These are phyloP conservation scores for Ernsta delagoae DNA, from an alignment of 2,888 invertebrate genomes.

Conservation along the genomic window DNA sequence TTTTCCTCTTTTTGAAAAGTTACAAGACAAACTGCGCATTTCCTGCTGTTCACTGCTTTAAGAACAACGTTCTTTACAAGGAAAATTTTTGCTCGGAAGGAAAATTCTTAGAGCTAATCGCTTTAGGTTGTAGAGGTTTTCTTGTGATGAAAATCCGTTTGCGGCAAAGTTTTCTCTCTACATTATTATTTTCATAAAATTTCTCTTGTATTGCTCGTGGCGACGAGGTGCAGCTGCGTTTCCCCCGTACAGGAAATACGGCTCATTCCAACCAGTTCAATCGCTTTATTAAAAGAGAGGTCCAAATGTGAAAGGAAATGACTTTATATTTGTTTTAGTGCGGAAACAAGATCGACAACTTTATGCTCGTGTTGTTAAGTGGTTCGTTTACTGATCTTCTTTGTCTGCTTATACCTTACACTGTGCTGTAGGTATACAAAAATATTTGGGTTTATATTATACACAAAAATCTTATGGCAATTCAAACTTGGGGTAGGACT, in stretches of 20 bases:
- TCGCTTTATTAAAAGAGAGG: neutral
- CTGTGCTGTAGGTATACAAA: no score
- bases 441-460: no score
- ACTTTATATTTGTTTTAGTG: no score
- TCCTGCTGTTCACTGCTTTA: slow-evolving; percentile 8
- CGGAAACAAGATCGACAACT: no score
- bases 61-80: slow-evolving; percentile 7
- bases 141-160: slow-evolving; percentile 14
- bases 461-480: no score
- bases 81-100: slow-evolving; percentile 17
- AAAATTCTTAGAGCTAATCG: slow-evolving; percentile 26
- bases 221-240: slow-evolving; percentile 2
- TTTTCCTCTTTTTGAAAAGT: slow-evolving; percentile 1
- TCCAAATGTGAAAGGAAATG: no score
- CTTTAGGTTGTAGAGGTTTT: slow-evolving; percentile 13
- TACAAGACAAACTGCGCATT: slow-evolving; percentile 7
- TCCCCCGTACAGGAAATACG: neutral
- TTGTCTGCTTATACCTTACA: no score
- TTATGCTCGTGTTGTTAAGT: no score
- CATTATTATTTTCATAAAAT: slow-evolving; percentile 13
- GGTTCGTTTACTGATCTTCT: no score
- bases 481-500: no score
- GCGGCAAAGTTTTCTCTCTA: slow-evolving; percentile 8
- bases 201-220: neutral
- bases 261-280: neutral